Evolutionary conservation across 2,797 vertebrate species (phyloP).

Genomic region (Tokudaia tokunoshimensis): DNA sequence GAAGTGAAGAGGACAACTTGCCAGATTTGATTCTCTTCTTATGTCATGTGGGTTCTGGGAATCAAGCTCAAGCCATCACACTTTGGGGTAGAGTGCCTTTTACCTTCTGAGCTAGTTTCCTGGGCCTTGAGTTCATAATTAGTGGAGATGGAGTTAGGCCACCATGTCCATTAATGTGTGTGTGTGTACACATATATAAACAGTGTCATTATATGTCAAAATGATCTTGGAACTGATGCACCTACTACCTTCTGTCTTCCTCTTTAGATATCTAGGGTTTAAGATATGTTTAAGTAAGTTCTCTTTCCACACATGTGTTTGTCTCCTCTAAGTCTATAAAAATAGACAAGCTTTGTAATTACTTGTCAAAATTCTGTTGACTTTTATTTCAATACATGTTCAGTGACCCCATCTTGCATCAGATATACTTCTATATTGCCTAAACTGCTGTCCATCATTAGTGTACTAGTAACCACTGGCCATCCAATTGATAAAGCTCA

Average conservation of each 20-base stretch:
- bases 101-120: background rate
- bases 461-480: constrained; percentile 54
- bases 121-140: constrained; percentile 50
- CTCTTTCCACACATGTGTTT: constrained; percentile 43
- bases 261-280: constrained; percentile 55
- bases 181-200: background rate
- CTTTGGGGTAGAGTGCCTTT: background rate
- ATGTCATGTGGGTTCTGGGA: background rate
- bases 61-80: background rate
- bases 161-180: background rate
- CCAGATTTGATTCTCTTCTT: background rate
- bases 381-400: constrained; percentile 69
- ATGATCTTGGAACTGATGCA: background rate
- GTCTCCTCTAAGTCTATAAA: constrained; percentile 45
- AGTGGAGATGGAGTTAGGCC: constrained; percentile 28
- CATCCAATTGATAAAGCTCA: constrained; percentile 59
- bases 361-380: constrained; percentile 46
- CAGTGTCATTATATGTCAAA: constrained; percentile 26
- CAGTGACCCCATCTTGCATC: background rate
- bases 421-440: constrained; percentile 17
- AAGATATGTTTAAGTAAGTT: constrained; percentile 17
- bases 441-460: background rate
- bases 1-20: background rate
- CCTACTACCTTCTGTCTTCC: background rate
- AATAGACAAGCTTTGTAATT: constrained; percentile 50